Evolutionary conservation across 2,797 vertebrate genomes (phyloP).

Genomic region (Acipenser ruthenus): DNA sequence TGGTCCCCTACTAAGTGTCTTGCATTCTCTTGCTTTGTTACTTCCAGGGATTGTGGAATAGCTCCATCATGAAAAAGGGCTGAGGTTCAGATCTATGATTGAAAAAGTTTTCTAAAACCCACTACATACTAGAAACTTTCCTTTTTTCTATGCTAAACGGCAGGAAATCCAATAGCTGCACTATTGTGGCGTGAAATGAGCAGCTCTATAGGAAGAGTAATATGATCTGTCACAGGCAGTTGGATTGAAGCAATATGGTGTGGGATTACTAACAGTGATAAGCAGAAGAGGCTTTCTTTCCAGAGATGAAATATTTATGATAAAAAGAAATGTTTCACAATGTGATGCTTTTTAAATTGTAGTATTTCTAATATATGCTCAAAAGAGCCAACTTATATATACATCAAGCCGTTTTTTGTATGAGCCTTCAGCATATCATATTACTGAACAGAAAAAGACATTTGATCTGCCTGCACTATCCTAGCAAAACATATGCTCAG

Average conservation of each 20-base stretch:
- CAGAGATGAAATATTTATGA: constrained; percentile 52
- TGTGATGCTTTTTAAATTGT: constrained; percentile 36
- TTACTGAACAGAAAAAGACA: too few species aligned
- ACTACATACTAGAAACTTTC: constrained; percentile 3
- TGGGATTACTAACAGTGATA: constrained; percentile 42
- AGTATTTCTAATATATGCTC: neutral
- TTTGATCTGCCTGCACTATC: too few species aligned
- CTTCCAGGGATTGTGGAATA: neutral
- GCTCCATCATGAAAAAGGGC: neutral
- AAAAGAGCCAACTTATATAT: too few species aligned
- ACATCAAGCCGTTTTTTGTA: too few species aligned
- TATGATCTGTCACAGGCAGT: constrained; percentile 51
- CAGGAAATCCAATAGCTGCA: constrained; percentile 38
- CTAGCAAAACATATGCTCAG: too few species aligned
- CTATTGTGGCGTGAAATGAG: constrained; percentile 44
- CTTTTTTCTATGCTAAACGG: constrained; percentile 32
- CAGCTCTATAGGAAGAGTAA: constrained; percentile 42
- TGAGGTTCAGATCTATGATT: constrained; percentile 4
- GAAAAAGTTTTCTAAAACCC: constrained; percentile 16
- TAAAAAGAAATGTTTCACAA: constrained; percentile 39
- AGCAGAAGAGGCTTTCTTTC: constrained; percentile 42
- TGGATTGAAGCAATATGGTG: constrained; percentile 34
- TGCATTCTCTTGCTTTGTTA: neutral
- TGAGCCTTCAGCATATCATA: too few species aligned
- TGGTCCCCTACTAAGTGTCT: neutral